These are phyloP conservation scores for Scaptomyza montana DNA, from an alignment of 1,140 invertebrate genomes.

Conservation along the genomic window DNA sequence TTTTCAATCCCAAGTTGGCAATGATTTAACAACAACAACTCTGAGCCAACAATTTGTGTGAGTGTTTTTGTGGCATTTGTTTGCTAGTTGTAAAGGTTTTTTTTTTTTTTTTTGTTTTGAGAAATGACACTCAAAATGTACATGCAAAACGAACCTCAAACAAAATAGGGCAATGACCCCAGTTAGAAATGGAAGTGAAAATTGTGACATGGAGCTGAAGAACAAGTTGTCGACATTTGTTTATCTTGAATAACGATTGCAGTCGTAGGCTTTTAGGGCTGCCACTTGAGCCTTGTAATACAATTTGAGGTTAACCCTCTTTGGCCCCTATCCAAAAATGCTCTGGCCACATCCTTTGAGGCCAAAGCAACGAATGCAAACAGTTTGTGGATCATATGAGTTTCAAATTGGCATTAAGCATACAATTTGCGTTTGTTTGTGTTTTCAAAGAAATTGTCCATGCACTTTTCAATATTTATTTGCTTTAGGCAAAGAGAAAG, in stretches of 20 bases:
- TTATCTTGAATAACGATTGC: slow-evolving; percentile 21
- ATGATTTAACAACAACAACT: slow-evolving; percentile 8
- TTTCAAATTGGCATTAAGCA: slow-evolving; percentile 40
- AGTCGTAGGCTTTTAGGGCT: too few species aligned
- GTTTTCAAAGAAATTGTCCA: slow-evolving; percentile 24
- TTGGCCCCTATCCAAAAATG: too few species aligned
- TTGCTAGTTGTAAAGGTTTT: slow-evolving; percentile 27
- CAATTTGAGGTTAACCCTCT: neutral
- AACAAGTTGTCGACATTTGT: slow-evolving; percentile 19
- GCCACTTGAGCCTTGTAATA: neutral
- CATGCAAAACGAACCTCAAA: slow-evolving; percentile 22
- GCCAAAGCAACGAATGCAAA: slow-evolving; percentile 38
- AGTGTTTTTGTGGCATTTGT: slow-evolving; percentile 35
- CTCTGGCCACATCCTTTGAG: slow-evolving; percentile 8
- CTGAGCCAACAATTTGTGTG: slow-evolving; percentile 1
- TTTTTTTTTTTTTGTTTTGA: neutral
- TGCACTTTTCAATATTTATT: slow-evolving; percentile 47
- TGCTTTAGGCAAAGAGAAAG: slow-evolving; percentile 1
- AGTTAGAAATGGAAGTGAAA: neutral
- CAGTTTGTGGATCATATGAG: slow-evolving; percentile 49
- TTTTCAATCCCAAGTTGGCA: slow-evolving; percentile 34
- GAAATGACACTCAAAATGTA: slow-evolving; percentile 30
- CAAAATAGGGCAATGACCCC: neutral
- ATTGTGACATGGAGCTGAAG: neutral
- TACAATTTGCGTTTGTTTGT: slow-evolving; percentile 4